Conservation (phyloP, 1,140 invertebrate species). For the Nixonia krombeini region DNA sequence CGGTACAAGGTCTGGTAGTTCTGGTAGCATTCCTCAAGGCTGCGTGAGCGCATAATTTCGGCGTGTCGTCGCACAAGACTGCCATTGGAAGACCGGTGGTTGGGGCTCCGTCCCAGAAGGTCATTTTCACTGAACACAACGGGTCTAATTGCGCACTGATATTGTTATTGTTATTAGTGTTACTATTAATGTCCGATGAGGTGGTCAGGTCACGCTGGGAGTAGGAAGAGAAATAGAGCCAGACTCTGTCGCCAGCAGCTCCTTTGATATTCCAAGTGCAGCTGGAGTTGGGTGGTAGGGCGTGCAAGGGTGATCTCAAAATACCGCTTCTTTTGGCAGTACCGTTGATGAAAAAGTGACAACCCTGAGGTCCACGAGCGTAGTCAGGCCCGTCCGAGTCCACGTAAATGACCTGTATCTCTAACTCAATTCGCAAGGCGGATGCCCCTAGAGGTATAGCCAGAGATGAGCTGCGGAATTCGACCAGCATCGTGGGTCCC, state of each 20-base stretch:
- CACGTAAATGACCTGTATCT: conserved; percentile 88
- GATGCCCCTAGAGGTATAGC: conserved; percentile 80
- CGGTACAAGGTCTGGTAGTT: conserved; percentile 79
- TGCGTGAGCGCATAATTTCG: conserved; percentile 85
- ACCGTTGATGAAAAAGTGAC: conserved; percentile 70
- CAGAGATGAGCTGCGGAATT: conserved; percentile 84
- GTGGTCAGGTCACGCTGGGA: conserved; percentile 77
- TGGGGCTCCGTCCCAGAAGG: conserved; percentile 65
- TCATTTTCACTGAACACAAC: conserved; percentile 57
- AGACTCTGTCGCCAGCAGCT: conserved; percentile 82
- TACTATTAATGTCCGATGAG: conserved; percentile 46
- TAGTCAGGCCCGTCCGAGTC: conserved; percentile 85
- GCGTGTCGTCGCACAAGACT: conserved; percentile 83
- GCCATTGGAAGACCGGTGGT: conserved; percentile 68
- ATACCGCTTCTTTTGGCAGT: conserved; percentile 74
- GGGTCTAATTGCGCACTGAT: conserved; percentile 24
- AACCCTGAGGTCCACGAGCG: conserved; percentile 72
- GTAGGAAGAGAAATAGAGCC: conserved; percentile 90
- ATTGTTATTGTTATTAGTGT: conserved; percentile 16
- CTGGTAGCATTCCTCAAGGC: conserved; percentile 82
- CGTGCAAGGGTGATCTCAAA: conserved; percentile 84
- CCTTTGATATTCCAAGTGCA: conserved; percentile 89
- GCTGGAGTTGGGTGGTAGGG: conserved; percentile 86
- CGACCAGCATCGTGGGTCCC: conserved; percentile 87
- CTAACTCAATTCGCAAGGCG: conserved; percentile 83